Evolutionary conservation across 2,113 vertebrate species (phyloP).

Genomic region (Calidris pugnax): DNA sequence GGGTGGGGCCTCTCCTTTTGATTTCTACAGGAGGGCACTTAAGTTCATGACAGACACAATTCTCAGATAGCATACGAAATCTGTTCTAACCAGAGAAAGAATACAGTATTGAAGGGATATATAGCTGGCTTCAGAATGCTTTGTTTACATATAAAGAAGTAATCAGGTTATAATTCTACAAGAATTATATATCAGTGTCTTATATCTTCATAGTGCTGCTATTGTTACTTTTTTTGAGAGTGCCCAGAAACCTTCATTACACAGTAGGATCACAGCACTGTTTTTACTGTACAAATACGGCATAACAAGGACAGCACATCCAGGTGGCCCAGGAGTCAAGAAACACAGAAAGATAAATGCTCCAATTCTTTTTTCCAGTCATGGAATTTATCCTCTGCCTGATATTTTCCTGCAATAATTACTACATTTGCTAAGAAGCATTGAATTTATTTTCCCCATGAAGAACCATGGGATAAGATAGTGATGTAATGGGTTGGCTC

Average conservation of each 20-base stretch:
- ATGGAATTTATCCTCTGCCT: neutral
- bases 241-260: neutral
- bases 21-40: neutral
- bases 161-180: neutral
- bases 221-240: neutral
- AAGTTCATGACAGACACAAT: neutral
- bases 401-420: neutral
- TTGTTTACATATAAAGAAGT: neutral
- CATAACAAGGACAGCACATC: neutral
- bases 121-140: neutral
- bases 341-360: neutral
- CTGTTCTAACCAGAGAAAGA: neutral
- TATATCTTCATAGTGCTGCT: neutral
- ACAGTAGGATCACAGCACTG: neutral
- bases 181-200: neutral
- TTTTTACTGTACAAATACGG: neutral
- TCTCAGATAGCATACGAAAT: neutral
- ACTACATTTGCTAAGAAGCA: neutral
- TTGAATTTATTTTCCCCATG: neutral
- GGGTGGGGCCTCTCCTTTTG: fast-evolving
- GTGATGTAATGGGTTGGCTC: neutral
- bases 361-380: neutral
- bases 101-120: neutral
- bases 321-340: neutral
- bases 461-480: neutral